Base-by-base conservation (phyloP, 2,797 vertebrate genomes). In the Myotis pilosus region DNA sequence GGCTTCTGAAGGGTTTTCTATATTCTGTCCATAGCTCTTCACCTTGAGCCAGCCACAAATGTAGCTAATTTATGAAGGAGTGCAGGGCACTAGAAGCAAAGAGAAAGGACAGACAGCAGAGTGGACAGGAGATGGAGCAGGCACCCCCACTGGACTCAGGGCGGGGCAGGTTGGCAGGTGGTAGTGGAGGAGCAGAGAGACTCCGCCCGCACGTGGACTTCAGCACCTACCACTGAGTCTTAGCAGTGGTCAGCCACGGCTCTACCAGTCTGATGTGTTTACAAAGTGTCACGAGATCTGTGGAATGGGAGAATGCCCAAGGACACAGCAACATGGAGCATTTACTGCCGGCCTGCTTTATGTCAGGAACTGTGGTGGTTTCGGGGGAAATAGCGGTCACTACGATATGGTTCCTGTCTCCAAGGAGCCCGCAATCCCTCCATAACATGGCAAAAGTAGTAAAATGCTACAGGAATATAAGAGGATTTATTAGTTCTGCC, bases 111-210 rank as follows among this genome's bases (percentile, higher is more conserved):
- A 7, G 51, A 2, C 41, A 4, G 41, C 22, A 47, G 68, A 20
- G 16, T 30, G 19, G 41, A 23, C 12, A 0, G 17, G 41, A 36
- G 36, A 7, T 16, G 25, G 28, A 55, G 25, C 38, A 8, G 89
- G 0, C 30, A 3, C 6, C 17, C 11, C 6, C 0, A 0, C 13
- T 1, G 49, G 38, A 19, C 30, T 23, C 13, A 10, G 57, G 71
- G 28, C 28, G 2, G 9, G 30, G 47, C 9, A 51, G 28, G 11
- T 28, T 25, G 6, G 62, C 6, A 12, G 8, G 15, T 49, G 36
- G 16, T 13, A 20, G 19, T 2, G 28, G 22, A 28, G 72, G 60
- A 80, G 82, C 51, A 19, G 69, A 92, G 87, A 17, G 33, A 33
- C 30, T n/a, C 47, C 4, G 1, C 10, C 8, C 19, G 8, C 1